Conservation (phyloP, 2,888 invertebrate genomes). For the Imbricaverruca yamaguchii region DNA sequence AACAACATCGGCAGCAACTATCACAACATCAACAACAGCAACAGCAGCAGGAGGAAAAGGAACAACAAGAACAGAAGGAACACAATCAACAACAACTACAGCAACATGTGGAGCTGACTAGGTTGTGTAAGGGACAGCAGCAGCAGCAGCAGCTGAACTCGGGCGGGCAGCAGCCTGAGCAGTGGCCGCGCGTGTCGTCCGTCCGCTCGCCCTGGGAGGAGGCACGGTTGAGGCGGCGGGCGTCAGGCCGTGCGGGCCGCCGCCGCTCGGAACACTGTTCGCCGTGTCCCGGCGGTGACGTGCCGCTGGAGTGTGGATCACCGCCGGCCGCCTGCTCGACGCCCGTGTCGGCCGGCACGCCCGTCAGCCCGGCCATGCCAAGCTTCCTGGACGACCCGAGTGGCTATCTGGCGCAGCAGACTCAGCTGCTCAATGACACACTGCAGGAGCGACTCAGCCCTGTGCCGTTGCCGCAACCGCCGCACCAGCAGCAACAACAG, state of each 20-base stretch:
- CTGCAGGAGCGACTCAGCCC: slow-evolving; percentile 42
- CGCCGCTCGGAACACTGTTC: neutral
- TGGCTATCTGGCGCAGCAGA: slow-evolving; percentile 84
- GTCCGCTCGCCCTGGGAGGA: neutral
- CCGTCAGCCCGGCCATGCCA: neutral
- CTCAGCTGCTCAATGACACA: slow-evolving; percentile 72
- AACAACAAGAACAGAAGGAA: too few species aligned
- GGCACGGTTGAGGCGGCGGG: neutral
- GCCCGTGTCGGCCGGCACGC: neutral
- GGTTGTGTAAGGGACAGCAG: too few species aligned
- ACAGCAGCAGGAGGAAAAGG: neutral
- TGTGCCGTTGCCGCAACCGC: too few species aligned
- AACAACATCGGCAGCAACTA: too few species aligned
- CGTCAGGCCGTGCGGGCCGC: neutral
- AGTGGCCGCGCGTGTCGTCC: too few species aligned
- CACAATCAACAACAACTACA: too few species aligned
- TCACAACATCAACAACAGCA: slow-evolving; percentile 31
- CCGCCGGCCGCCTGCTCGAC: neutral
- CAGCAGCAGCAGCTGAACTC: too few species aligned
- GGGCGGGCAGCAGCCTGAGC: too few species aligned
- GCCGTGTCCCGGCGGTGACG: neutral
- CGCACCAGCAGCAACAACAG: neutral
- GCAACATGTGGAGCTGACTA: too few species aligned
- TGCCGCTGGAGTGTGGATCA: neutral
- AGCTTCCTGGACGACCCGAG: slow-evolving; percentile 60